Evolutionary conservation across 2,113 vertebrate genomes (phyloP), one percentile per base, ranked within the genome.

Genomic region (Anhinga rufa): DNA sequence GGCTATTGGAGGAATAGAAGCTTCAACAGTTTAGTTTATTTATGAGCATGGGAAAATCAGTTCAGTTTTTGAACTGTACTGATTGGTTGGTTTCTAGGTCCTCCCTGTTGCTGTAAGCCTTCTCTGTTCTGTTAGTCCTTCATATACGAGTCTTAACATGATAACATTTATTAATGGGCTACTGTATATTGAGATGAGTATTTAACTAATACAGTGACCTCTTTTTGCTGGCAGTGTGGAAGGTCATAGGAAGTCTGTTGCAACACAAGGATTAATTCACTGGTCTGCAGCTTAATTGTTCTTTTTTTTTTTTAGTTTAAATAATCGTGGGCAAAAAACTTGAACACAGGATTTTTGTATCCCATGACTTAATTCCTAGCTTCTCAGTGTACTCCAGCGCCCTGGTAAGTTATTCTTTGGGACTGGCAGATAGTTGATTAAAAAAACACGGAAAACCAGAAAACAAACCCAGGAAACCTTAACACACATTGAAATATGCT

Each of bases 121-220:
- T 62, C 84, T 84, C 32, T 77, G n/a, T 89, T 69, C 57, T 89
- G 34, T 26, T 68, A 16, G 44, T 74, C 28, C 38, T 93, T 87
- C 62, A 64, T 36, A 52, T 20, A 28, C 31, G 58, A 85, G 66
- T 65, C 78, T 77, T 51, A 49, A 49, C 58, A 70, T 93, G 82
- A 61, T 96, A 90, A 91, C 87, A 82, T 94, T 96, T 91, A 55
- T 72, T 91, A 87, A 95, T 49, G 75, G 90, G 46, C 62, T 69
- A 24, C 85, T 95, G 71, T 76, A 52, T 49, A 52, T 42, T 90
- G 92, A 76, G 84, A 87, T 94, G 36, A 92, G 81, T 76, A 13
- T 92, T 93, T 88, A 90, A 69, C 76, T 88, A 84, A 91, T 86
- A 77, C 75, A 9, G 2, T 88, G 90, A 91, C 90, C 94, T 93